Percentiles rank a stretch among this genome's conserved stretches.
These are phyloP conservation scores for Epinotia nisella DNA, from an alignment of 2,888 invertebrate genomes.

Conservation along the genomic window DNA sequence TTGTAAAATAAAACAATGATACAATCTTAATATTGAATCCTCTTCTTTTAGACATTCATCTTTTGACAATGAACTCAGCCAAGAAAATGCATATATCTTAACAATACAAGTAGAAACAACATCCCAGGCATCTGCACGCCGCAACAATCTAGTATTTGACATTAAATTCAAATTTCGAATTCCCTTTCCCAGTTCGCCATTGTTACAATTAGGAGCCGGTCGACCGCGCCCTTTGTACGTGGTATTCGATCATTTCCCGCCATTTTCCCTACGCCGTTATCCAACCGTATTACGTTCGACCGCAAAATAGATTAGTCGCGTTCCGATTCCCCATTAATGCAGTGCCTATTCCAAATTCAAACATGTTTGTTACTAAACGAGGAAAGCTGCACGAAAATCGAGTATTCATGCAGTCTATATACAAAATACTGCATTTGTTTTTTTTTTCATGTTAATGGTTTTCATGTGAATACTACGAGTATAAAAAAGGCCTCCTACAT, in stretches of 20 bases:
- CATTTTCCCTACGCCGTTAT: constrained; percentile 56
- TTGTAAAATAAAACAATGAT: no score
- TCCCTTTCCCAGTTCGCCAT: constrained; percentile 25
- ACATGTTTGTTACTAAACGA: constrained; percentile 34
- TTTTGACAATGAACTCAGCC: no score
- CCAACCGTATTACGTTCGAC: constrained; percentile 53
- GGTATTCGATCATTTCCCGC: constrained; percentile 57
- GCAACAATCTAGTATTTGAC: constrained; percentile 1
- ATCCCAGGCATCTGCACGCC: no score
- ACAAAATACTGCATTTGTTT: no score
- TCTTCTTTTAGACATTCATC: no score
- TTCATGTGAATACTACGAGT: no score
- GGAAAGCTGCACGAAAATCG: not conserved
- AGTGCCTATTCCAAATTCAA: constrained; percentile 52
- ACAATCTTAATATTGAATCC: no score
- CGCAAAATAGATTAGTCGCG: constrained; percentile 64
- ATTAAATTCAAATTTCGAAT: constrained; percentile 27
- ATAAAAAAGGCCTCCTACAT: not conserved
- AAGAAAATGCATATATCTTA: no score
- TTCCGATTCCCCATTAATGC: constrained; percentile 52
- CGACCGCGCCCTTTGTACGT: constrained; percentile 32
- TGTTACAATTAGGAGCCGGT: constrained; percentile 31
- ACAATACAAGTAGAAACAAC: no score
- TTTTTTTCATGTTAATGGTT: no score
- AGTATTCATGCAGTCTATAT: no score